Conservation (phyloP, 35 echinoderm and acorn worm genomes). For the Anneissia japonica region DNA sequence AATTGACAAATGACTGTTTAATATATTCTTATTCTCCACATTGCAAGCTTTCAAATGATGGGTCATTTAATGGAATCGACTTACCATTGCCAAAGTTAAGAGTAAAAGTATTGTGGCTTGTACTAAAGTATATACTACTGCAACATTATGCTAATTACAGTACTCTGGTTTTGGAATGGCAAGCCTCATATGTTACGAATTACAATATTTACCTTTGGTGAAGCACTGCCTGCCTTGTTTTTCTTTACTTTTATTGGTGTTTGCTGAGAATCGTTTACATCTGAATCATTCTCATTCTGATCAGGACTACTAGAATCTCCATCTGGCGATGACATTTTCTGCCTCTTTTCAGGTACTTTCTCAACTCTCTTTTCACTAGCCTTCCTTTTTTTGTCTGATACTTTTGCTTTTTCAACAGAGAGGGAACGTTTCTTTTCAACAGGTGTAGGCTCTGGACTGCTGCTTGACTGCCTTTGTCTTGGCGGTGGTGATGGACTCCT, state of each 20-base stretch:
- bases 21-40: no score
- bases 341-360: not conserved
- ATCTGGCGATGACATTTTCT: conserved; percentile 5
- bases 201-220: conserved; percentile 25
- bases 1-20: no score
- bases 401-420: not conserved
- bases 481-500: conserved; percentile 9
- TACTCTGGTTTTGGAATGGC: no score
- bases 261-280: not conserved
- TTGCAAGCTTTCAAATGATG: no score
- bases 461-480: not conserved
- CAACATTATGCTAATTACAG: no score
- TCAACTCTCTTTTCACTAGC: conserved; percentile 17
- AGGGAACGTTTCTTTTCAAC: not conserved
- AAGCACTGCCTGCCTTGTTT: conserved; percentile 13
- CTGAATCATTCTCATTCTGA: not conserved
- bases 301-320: not conserved
- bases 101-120: no score
- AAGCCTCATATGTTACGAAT: no score
- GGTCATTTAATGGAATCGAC: no score
- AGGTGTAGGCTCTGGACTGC: not conserved
- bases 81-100: no score
- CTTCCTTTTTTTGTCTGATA: not conserved
- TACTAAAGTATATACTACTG: no score
- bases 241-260: conserved; percentile 24